Base-by-base conservation (phyloP, 2,113 vertebrate genomes). In the Laticauda colubrina region DNA sequence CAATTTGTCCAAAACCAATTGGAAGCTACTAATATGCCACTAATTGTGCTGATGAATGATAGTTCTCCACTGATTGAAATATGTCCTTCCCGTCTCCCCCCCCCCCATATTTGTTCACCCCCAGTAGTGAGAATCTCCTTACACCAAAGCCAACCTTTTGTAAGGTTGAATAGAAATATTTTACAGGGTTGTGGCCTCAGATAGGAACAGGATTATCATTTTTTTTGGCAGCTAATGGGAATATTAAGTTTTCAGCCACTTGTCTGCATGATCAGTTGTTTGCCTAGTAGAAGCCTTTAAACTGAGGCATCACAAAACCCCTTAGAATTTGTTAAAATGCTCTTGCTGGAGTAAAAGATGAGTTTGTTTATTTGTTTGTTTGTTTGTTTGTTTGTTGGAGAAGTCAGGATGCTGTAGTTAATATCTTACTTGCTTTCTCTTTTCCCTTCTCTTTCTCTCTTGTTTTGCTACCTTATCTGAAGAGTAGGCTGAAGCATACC, bases 261-360 rank as follows among this genome's bases (percentile, higher is more conserved):
- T 91, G 88, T 90, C 53, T 88, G 56, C 85, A 51, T 0, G 5
- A 93, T 91, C 1, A 6, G 1, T 48, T 54, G 7, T 12, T 55
- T 90, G 55, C 88, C 81, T 55, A 59, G 81, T 48, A 85, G 57
- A 87, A 2, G 64, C 87, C 85, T 81, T 39, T 94, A 91, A 23
- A 18, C 61, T 48, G 34, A 51, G 61, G 43, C 48, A 26, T 15
- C 8, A 15, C 55, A 92, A 26, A 23, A 86, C 90, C 23, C 18
- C 18, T 54, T 88, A 59, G 20, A 29, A 54, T 87, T 55, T 56
- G 89, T 85, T 55, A 64, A 9, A 51, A 26, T 81, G 1, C 0
- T 81, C 69, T 75, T 91, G 39, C 59, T 51, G 7, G 12, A 6
- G 21, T 59, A 94, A 29, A 29, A 88, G 7, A 54, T 21, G 75